These are phyloP conservation scores for Leptestheria dahalacensis DNA, from an alignment of 1,140 invertebrate species.

Conservation along the genomic window DNA sequence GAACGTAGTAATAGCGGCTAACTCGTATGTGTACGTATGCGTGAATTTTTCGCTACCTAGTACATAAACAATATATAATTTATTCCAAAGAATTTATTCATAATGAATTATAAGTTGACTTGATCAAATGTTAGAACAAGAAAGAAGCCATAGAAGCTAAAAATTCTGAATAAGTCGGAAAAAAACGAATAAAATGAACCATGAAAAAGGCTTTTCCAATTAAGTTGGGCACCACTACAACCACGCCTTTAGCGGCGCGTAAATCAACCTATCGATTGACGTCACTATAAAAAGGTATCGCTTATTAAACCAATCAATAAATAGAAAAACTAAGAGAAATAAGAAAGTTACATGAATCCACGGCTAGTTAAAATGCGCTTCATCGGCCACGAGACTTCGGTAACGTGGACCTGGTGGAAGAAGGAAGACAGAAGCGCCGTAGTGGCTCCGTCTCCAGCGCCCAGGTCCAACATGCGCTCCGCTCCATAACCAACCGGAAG, in stretches of 20 bases:
- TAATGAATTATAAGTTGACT: too few species aligned
- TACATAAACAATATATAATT: too few species aligned
- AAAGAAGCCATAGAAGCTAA: too few species aligned
- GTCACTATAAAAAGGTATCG: too few species aligned
- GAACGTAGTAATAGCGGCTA: not conserved
- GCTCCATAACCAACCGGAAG: conserved; percentile 26
- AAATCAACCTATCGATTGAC: not conserved
- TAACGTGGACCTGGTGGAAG: conserved; percentile 57
- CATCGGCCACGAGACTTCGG: conserved; percentile 76
- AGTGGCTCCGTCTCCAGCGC: conserved; percentile 80
- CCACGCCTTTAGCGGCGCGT: not conserved
- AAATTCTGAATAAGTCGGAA: not conserved
- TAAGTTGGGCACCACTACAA: not conserved
- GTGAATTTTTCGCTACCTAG: too few species aligned
- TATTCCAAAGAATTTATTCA: too few species aligned
- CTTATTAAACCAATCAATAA: not conserved
- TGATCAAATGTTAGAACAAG: too few species aligned
- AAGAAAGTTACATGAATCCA: conserved; percentile 51
- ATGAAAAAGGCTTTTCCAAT: not conserved
- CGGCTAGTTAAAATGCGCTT: conserved; percentile 46
- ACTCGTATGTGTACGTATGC: not conserved
- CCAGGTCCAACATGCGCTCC: conserved; percentile 57
- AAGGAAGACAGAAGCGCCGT: conserved; percentile 56
- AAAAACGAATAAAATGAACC: not conserved
- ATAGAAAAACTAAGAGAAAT: not conserved